Evolutionary conservation across 2,113 vertebrate genomes (phyloP), one percentile per base, ranked within the genome.

Genomic region (Sturnus vulgaris): DNA sequence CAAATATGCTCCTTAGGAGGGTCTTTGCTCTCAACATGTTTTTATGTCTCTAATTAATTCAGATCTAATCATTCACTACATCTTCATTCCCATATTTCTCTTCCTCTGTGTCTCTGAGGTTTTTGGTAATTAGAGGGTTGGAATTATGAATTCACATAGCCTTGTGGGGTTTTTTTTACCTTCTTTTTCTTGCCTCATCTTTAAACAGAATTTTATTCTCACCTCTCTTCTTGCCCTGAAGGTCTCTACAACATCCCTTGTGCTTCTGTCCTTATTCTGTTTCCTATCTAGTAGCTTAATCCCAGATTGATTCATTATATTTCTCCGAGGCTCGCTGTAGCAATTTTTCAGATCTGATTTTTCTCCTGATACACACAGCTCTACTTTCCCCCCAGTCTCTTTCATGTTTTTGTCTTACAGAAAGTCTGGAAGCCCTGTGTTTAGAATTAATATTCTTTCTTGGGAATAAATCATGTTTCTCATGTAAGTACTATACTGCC

Each of bases 241-340:
- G 92, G 73, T 91, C 84, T 73, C 35, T 68, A 61, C 33, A 76
- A 80, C 37, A 35, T 94, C 92, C 83, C 83, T 63, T 65, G 80
- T 96, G 92, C 55, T 79, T 64, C 49, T 88, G 64, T 77, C 55
- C 76, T 69, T 93, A 68, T 87, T 91, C 90, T 85, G 82, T 81
- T 88, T 82, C 42, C 72, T 93, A 37, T 76, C 57, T 86, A 76
- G 82, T 59, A 94, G 44, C 40, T 90, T 96, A 96, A 95, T 97
- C 93, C 96, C 95, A 95, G 87, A 95, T 86, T 92, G 94, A 93
- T 93, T 97, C 80, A 86, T 97, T 97, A 81, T 87, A 89, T 92
- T 95, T 96, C 95, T 96, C 86, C 0, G 0, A 95, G 91, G 95
- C 73, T 96, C 69, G 68, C 93, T 94, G 15, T 63, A 89, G 75